These are phyloP conservation scores for Hemicordylus capensis DNA, from an alignment of 2,113 vertebrate genomes.

Conservation along the genomic window DNA sequence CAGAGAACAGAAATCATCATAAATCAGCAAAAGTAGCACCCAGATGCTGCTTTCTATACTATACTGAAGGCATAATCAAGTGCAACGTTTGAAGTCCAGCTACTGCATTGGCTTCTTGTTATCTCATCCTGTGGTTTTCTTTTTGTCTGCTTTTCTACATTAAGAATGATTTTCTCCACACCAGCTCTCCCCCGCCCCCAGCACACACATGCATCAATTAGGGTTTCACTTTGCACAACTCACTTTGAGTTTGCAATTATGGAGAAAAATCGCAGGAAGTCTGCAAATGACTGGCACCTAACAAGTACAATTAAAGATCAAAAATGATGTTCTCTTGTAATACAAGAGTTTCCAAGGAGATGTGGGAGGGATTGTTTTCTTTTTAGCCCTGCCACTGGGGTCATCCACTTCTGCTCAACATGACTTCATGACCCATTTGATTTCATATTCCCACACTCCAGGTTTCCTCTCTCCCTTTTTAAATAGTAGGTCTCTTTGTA, in stretches of 20 bases:
- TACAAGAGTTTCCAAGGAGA: slow-evolving; percentile 7
- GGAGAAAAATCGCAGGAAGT: slow-evolving; percentile 13
- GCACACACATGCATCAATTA: not conserved
- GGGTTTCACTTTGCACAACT: not conserved
- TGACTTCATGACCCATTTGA: not conserved
- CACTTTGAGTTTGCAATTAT: slow-evolving; percentile 24
- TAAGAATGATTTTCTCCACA: not conserved
- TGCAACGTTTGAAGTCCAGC: not conserved
- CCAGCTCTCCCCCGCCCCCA: not conserved
- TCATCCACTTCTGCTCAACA: slow-evolving; percentile 18
- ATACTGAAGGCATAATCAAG: not conserved
- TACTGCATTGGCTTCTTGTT: not conserved
- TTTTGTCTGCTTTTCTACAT: not conserved
- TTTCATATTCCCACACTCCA: slow-evolving; percentile 5
- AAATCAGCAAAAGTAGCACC: not conserved
- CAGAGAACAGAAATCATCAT: not conserved
- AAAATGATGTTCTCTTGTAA: slow-evolving; percentile 10
- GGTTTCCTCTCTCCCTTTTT: not conserved
- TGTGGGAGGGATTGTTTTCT: slow-evolving; percentile 18
- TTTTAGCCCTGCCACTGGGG: not conserved
- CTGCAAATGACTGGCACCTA: slow-evolving; percentile 20
- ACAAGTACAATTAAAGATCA: not conserved
- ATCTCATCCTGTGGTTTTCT: not conserved
- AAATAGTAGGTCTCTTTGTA: not conserved
- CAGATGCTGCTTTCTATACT: not conserved